Percentiles rank a stretch among this genome's conserved stretches.
Conservation (phyloP, 1,140 invertebrate species). For the Trichoplusia ni region DNA sequence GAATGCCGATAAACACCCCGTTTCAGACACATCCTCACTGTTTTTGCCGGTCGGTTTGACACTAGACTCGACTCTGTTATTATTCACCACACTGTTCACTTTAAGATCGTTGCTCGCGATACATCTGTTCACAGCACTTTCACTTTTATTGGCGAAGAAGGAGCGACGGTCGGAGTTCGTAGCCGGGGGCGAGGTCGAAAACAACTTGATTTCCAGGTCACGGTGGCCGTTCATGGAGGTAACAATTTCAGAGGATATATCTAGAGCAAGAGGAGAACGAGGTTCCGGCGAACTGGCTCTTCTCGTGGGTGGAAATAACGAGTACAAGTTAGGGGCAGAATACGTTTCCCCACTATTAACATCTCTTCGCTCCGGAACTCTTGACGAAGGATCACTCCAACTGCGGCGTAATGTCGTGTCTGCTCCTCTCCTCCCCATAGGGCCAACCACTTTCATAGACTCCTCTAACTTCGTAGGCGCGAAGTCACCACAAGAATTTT, state of each 20-base stretch:
- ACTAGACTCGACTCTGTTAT: slow-evolving; percentile 62
- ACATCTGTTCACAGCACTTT: slow-evolving; percentile 75
- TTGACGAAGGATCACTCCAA: slow-evolving; percentile 84
- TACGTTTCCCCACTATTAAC: slow-evolving; percentile 63
- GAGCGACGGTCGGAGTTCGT: slow-evolving; percentile 69
- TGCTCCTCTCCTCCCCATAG: slow-evolving; percentile 62
- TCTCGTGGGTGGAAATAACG: slow-evolving; percentile 81
- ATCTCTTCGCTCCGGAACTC: slow-evolving; percentile 68
- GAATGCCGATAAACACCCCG: slow-evolving; percentile 57
- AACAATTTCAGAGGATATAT: slow-evolving; percentile 90
- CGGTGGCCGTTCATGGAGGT: slow-evolving; percentile 89
- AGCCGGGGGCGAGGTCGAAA: slow-evolving; percentile 82
- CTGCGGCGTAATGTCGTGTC: slow-evolving; percentile 82
- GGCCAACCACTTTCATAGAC: slow-evolving; percentile 76
- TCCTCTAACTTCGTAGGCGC: slow-evolving; percentile 75
- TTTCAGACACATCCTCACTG: slow-evolving; percentile 64
- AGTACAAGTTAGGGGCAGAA: slow-evolving; percentile 74
- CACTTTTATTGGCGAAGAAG: slow-evolving; percentile 76
- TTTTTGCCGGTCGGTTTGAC: slow-evolving; percentile 56
- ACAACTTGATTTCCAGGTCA: slow-evolving; percentile 90
- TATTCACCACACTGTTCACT: slow-evolving; percentile 72
- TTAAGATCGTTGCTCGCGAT: slow-evolving; percentile 60
- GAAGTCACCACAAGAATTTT: slow-evolving; percentile 75
- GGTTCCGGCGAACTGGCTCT: slow-evolving; percentile 74
- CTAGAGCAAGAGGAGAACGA: slow-evolving; percentile 74